Conservation (phyloP, 2,888 invertebrate genomes). For the Lasioglossum zephyrum region DNA sequence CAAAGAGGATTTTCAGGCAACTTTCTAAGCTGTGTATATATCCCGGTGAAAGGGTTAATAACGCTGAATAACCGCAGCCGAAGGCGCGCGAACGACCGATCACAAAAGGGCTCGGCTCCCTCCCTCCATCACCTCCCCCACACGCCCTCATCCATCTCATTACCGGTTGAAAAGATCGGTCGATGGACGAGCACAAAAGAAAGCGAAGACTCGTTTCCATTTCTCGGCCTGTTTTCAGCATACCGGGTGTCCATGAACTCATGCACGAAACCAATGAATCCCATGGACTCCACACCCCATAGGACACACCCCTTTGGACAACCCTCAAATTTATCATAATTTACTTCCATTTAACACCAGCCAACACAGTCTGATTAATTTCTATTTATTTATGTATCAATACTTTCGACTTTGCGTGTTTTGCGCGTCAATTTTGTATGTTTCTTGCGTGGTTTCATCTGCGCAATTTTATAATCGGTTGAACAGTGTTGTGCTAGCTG, state of each 20-base stretch:
- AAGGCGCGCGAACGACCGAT: constrained; percentile 6
- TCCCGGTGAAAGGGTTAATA: constrained; percentile 46
- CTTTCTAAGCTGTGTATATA: constrained; percentile 38
- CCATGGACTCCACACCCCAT: neutral
- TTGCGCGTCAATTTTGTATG: too few relatives aligned
- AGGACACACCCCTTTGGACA: neutral
- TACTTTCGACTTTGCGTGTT: too few relatives aligned
- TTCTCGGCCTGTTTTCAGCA: constrained; percentile 23
- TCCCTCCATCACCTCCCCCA: neutral
- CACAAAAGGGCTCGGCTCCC: constrained; percentile 25
- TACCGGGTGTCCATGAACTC: neutral
- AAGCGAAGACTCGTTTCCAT: constrained; percentile 30
- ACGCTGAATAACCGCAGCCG: constrained; percentile 6
- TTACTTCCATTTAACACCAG: neutral
- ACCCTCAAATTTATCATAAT: neutral
- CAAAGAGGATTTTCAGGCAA: constrained; percentile 32
- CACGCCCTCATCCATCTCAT: constrained; percentile 8
- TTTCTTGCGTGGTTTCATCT: too few relatives aligned
- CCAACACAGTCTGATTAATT: neutral
- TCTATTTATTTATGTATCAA: neutral
- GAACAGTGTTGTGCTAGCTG: neutral
- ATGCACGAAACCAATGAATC: neutral
- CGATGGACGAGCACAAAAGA: constrained; percentile 6
- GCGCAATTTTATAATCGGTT: neutral
- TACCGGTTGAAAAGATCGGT: constrained; percentile 19